Evolutionary conservation across 1,140 invertebrate genomes (phyloP).

Genomic region (Meloidogyne chitwoodi): DNA sequence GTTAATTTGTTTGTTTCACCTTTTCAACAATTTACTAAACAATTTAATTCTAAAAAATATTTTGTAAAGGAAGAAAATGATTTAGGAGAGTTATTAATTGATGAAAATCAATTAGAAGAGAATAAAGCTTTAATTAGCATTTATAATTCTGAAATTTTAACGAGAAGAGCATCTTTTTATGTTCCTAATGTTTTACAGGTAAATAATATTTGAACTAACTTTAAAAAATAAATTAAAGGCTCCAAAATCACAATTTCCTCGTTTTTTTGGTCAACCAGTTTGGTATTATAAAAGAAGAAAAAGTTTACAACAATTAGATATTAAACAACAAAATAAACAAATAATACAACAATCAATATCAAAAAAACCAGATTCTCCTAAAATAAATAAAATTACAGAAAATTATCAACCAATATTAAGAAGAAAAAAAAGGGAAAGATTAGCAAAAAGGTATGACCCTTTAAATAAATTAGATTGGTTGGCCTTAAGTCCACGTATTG

Average conservation of each 20-base stretch:
- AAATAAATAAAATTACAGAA: neutral
- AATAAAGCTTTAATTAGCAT: neutral
- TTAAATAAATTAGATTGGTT: conserved; percentile 50
- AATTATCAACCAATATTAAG: conserved; percentile 41
- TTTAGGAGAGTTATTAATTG: neutral
- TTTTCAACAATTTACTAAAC: neutral
- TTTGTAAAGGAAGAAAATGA: neutral
- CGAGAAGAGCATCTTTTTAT: neutral
- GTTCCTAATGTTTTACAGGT: neutral
- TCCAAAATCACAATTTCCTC: neutral
- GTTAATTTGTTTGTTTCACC: conserved; percentile 8
- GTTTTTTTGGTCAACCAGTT: conserved; percentile 10
- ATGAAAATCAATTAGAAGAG: neutral
- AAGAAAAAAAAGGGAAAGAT: conserved; percentile 46
- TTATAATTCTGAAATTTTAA: neutral
- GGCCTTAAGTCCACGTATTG: conserved; percentile 47
- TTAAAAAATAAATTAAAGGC: neutral
- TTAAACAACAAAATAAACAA: neutral
- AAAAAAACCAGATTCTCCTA: neutral
- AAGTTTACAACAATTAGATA: conserved; percentile 6
- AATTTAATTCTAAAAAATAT: neutral
- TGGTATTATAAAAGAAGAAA: conserved; percentile 20
- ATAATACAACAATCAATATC: neutral
- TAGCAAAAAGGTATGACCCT: conserved; percentile 42
- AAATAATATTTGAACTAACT: neutral